Evolutionary conservation across 2,113 vertebrate genomes (phyloP), one percentile per base, ranked within the genome.

Genomic region (Cololabis saira): DNA sequence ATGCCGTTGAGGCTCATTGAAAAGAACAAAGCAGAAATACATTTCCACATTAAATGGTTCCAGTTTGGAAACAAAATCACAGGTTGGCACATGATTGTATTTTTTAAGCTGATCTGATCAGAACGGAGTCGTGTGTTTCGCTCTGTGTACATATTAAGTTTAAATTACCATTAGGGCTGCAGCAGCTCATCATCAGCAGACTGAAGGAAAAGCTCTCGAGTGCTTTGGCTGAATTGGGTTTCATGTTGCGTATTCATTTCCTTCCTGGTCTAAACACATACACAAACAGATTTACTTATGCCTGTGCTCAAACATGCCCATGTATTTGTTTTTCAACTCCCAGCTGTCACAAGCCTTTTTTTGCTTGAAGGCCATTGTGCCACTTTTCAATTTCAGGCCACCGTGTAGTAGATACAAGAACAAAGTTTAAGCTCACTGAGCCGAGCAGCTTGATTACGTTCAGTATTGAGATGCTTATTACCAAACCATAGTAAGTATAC

Each of bases 191-290:
- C 63, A 66, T 54, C 63, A 66, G 62, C 33, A 58, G 61, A 76
- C 72, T n/a, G 22, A 50, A 67, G 67, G 66, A 82, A 80, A 71
- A 13, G 51, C 60, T 84, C 85, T 69, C 76, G 60, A 21, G 64
- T 43, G 76, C 24, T 19, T n/a, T 13, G 6, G 42, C 67, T 77
- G 49, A 55, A 77, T 62, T 47, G 42, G 61, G 57, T 70, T 80
- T 78, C 61, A 81, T 57, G 48, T 56, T 68, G 50, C 10, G 10
- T 62, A 76, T 82, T 80, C 84, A 47, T 10, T 37, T 44, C 30
- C 9, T 45, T 22, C 45, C 67, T 54, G 37, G 73, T 69, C 73
- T 11, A 12, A 5, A 21, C 40, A 62, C 18, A 41, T 12, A 1
- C n/a, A 18, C 0, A 4, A 33, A 43, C 18, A 69, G 2, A 12